These are phyloP conservation scores for Lepeophtheirus salmonis DNA, from an alignment of 1,140 invertebrate species.

Conservation along the genomic window DNA sequence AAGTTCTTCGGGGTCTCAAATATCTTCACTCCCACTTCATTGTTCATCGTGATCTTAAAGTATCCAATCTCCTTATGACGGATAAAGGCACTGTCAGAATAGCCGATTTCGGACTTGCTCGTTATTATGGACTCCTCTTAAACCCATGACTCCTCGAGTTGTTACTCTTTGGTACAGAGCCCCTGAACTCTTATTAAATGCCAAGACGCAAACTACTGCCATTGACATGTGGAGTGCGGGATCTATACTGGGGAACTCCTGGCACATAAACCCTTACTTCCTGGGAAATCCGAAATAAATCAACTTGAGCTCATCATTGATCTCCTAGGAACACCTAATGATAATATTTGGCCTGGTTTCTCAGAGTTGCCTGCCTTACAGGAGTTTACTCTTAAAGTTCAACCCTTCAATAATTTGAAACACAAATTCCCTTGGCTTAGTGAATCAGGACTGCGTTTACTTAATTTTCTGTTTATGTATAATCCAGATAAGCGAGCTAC, in stretches of 20 bases:
- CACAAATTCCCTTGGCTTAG: constrained; percentile 79
- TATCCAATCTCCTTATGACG: constrained; percentile 86
- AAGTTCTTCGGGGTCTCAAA: constrained; percentile 70
- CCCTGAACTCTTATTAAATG: constrained; percentile 80
- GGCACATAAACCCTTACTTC: constrained; percentile 72
- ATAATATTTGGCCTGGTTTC: constrained; percentile 88
- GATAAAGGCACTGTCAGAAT: constrained; percentile 93
- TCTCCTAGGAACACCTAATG: constrained; percentile 80
- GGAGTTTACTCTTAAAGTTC: constrained; percentile 72
- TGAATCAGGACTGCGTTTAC: constrained; percentile 59
- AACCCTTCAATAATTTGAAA: constrained; percentile 91
- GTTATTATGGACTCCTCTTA: constrained; percentile 60
- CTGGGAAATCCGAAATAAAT: constrained; percentile 70
- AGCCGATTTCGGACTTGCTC: constrained; percentile 91
- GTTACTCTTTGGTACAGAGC: constrained; percentile 94
- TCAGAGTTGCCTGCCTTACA: constrained; percentile 59
- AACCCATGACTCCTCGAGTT: constrained; percentile 75
- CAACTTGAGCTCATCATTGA: constrained; percentile 87
- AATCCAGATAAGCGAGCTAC: constrained; percentile 84
- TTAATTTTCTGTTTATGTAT: constrained; percentile 93
- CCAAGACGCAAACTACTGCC: constrained; percentile 71
- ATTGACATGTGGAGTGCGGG: constrained; percentile 96
- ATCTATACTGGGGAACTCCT: constrained; percentile 44
- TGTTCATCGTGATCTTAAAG: constrained; percentile 86
- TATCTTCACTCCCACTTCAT: constrained; percentile 86